Percentiles rank a stretch among this genome's conserved stretches.
Evolutionary conservation across 1,140 invertebrate species (phyloP).

Genomic region (Drosophila kepulauana): DNA sequence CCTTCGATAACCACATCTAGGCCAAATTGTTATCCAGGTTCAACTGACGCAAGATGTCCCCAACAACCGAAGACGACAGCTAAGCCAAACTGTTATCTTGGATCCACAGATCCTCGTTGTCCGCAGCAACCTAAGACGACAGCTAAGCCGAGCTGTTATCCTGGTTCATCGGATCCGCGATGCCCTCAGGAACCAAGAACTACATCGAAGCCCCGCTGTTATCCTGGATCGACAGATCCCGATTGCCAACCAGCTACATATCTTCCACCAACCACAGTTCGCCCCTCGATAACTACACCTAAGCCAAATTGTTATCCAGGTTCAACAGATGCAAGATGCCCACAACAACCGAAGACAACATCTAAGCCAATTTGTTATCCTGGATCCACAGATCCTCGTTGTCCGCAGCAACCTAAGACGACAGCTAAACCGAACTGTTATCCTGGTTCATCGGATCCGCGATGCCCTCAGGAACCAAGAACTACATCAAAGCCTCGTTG

Average conservation of each 20-base stretch:
- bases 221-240: slow-evolving; percentile 85
- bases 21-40: slow-evolving; percentile 70
- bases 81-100: slow-evolving; percentile 17
- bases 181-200: slow-evolving; percentile 56
- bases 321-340: background rate
- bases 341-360: background rate
- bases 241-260: slow-evolving; percentile 72
- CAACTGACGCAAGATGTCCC: slow-evolving; percentile 68
- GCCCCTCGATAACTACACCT: background rate
- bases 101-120: slow-evolving; percentile 27
- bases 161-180: slow-evolving; percentile 78
- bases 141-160: slow-evolving; percentile 64
- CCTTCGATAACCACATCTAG: background rate
- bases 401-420: background rate
- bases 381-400: background rate
- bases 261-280: slow-evolving; percentile 37
- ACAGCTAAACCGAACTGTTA: background rate
- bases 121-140: slow-evolving; percentile 32
- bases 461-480: slow-evolving; percentile 4
- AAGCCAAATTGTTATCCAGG: background rate
- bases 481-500: slow-evolving; percentile 2
- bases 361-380: background rate
- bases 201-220: slow-evolving; percentile 67
- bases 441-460: slow-evolving; percentile 16
- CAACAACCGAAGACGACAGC: slow-evolving; percentile 50